Evolutionary conservation across 1,140 invertebrate species (phyloP).

Genomic region (Platyscapa corneri): DNA sequence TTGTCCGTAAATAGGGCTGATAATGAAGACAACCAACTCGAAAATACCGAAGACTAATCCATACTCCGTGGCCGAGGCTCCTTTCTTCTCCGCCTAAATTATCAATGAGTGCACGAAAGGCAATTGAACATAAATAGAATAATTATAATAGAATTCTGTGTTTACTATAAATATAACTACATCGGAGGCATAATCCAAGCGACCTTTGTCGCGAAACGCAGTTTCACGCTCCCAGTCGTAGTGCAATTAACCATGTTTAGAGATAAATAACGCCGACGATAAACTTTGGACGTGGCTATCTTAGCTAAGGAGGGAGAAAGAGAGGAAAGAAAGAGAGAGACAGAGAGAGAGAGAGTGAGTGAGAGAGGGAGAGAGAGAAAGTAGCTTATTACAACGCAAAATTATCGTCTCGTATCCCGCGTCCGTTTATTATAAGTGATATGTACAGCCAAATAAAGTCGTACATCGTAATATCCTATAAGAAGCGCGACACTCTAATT

Average conservation of each 20-base stretch:
- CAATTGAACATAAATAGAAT: not conserved
- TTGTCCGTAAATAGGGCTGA: slow-evolving; percentile 91
- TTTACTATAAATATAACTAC: slow-evolving; percentile 18
- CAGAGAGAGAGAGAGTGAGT: too few relatives aligned
- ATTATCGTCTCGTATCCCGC: slow-evolving; percentile 16
- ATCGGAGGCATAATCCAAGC: not conserved
- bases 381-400: not conserved
- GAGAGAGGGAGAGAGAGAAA: too few relatives aligned
- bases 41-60: slow-evolving; percentile 95
- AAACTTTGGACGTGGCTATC: slow-evolving; percentile 47
- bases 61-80: slow-evolving; percentile 89
- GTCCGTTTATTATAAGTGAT: not conserved
- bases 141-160: slow-evolving; percentile 7
- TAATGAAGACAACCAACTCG: slow-evolving; percentile 92
- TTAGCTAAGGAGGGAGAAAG: not conserved
- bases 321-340: too few relatives aligned
- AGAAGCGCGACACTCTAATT: not conserved
- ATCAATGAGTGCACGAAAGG: slow-evolving; percentile 29
- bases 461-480: not conserved
- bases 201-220: slow-evolving; percentile 6
- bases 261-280: slow-evolving; percentile 34
- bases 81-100: slow-evolving; percentile 88
- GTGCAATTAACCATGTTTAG: slow-evolving; percentile 35
- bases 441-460: slow-evolving; percentile 7
- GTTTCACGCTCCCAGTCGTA: not conserved